Evolutionary conservation across 2,113 vertebrate genomes (phyloP), one percentile per base, ranked within the genome.

Genomic region (Australoheros scitulus): DNA sequence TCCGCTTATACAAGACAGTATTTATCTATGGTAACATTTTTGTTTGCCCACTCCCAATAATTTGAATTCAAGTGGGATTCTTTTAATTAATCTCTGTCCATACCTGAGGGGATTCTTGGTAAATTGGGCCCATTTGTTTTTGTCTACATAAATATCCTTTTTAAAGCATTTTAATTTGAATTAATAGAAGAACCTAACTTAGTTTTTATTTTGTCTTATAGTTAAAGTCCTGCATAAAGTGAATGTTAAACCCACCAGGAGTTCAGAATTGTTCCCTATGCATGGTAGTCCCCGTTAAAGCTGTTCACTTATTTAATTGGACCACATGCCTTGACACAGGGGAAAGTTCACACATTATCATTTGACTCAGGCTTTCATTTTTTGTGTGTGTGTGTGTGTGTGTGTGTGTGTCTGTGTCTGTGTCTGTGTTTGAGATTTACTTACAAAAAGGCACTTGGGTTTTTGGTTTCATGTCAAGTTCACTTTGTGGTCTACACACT

Each of bases 201-300:
- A 52, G 22, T 90, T 82, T 89, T 88, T 77, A 75, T 55, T 84
- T 88, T 75, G 11, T 65, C 17, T 85, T 1, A 47, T 79, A 81
- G 75, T 64, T 38, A 34, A 91, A 89, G 52, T 82, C 76, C 55
- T 87, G 43, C 34, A 50, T 63, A 75, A 61, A 29, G 70, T 61
- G 55, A 82, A 77, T 79, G 76, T 76, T 74, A 9, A 57, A 58
- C 76, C 72, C 81, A 79, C 32, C n/a, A 20, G 58, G 95, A 94
- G 93, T 95, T 96, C 93, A 79, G 7, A 96, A 34, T 80, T 92
- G 96, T 96, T 96, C 97, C 96, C 97, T 98, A 98, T 99, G 97
- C 97, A 98, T 98, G 96, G 86, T 84, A 81, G 74, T 84, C 79
- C 74, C 90, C 43, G 77, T 94, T 89, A 89, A 87, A 70, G 92